Evolutionary conservation across 2,888 invertebrate genomes (phyloP).

Genomic region (Bibio marci): DNA sequence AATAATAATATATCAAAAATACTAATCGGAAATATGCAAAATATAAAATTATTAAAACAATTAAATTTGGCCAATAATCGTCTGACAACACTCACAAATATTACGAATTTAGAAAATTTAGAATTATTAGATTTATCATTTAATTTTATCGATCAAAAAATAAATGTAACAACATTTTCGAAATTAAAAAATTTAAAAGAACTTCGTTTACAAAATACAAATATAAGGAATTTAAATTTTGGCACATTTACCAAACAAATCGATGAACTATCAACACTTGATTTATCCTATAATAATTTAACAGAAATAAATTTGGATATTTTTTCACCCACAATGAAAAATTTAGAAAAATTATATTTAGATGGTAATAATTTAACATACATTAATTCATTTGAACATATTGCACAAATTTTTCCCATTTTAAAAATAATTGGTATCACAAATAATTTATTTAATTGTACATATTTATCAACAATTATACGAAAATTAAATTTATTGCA

Average conservation of each 20-base stretch:
- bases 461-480: constrained; percentile 1
- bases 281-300: constrained; percentile 34
- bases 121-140: constrained; percentile 21
- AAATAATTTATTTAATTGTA: constrained; percentile 2
- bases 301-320: constrained; percentile 27
- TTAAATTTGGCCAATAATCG: constrained; percentile 19
- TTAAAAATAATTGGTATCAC: background rate
- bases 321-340: constrained; percentile 23
- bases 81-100: constrained; percentile 18
- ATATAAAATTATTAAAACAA: constrained; percentile 15
- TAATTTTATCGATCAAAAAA: constrained; percentile 19
- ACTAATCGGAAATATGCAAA: constrained; percentile 15
- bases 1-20: constrained; percentile 21
- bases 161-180: constrained; percentile 24
- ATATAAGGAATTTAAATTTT: constrained; percentile 19
- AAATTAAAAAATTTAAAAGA: constrained; percentile 20
- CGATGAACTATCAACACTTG: constrained; percentile 25
- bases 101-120: constrained; percentile 19
- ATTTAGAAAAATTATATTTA: constrained; percentile 20
- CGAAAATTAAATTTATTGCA: background rate
- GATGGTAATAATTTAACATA: constrained; percentile 24
- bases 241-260: constrained; percentile 28
- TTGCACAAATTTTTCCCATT: constrained; percentile 11
- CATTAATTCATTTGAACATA: constrained; percentile 20
- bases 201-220: constrained; percentile 19